Percentiles rank a stretch among this genome's conserved stretches.
These are phyloP conservation scores for Macrosoma leucophasiata DNA, from an alignment of 2,888 invertebrate genomes.

Conservation along the genomic window DNA sequence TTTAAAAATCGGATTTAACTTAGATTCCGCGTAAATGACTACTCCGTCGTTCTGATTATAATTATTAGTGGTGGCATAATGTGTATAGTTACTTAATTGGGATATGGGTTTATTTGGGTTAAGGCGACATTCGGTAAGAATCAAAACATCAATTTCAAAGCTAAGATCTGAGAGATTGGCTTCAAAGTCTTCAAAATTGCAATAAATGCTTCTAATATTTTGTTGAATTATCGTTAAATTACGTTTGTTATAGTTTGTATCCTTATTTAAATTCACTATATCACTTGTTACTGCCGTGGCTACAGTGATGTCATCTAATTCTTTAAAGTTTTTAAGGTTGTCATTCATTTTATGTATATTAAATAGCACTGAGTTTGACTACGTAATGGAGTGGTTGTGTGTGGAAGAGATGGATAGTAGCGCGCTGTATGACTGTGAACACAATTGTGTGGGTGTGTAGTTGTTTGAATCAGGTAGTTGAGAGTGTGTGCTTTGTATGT, in stretches of 20 bases:
- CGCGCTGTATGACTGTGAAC: background rate
- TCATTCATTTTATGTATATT: too few species aligned
- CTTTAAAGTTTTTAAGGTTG: too few species aligned
- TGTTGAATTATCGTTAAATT: constrained; percentile 5
- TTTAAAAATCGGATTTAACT: constrained; percentile 1
- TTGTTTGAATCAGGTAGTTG: background rate
- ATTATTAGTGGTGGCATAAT: background rate
- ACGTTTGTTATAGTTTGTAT: background rate
- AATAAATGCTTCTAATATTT: constrained; percentile 10
- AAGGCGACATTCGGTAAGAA: constrained; percentile 11
- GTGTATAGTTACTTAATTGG: constrained; percentile 1
- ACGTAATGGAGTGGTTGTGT: background rate
- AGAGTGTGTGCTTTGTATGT: background rate
- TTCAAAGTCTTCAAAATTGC: constrained; percentile 7
- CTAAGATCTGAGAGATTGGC: constrained; percentile 1
- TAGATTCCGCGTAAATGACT: constrained; percentile 3
- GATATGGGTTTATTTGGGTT: constrained; percentile 7
- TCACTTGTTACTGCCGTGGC: too few species aligned
- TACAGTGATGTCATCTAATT: too few species aligned
- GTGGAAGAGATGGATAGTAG: background rate
- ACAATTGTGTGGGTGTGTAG: background rate
- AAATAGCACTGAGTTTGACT: background rate
- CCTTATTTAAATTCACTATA: too few species aligned
- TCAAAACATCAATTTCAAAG: constrained; percentile 5
- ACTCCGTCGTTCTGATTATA: constrained; percentile 12